A percentile compares a stretch with the other conserved stretches of the same genome.
Evolutionary conservation across 2,797 vertebrate species (phyloP).

Genomic region (Pseudotriccus pelzelni): DNA sequence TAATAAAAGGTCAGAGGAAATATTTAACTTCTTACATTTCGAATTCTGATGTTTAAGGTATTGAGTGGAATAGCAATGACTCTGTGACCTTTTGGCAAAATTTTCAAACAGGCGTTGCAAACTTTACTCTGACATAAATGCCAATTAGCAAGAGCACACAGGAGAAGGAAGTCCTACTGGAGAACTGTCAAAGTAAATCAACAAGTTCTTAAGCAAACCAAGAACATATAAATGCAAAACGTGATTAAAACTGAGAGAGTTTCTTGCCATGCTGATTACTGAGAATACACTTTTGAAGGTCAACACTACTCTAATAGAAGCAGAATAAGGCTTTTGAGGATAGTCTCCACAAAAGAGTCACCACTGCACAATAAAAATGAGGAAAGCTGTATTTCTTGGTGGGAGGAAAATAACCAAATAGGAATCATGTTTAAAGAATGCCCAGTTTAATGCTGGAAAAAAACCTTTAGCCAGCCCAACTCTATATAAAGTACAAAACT

Average conservation of each 20-base stretch:
- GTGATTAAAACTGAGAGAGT: not conserved
- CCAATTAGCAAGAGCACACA: not conserved
- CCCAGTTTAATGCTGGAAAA: not conserved
- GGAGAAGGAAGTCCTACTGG: not conserved
- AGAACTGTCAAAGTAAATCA: not conserved
- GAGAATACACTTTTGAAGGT: not conserved
- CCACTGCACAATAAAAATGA: not conserved
- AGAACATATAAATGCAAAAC: not conserved
- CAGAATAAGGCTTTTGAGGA: not conserved
- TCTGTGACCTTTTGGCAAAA: slow-evolving; percentile 7
- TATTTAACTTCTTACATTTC: not conserved
- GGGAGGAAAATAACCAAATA: not conserved
- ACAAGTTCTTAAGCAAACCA: not conserved
- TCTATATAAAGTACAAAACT: not conserved
- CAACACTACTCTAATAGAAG: not conserved
- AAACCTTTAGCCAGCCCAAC: not conserved
- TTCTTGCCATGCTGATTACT: not conserved
- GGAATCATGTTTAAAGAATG: not conserved
- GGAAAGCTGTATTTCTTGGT: not conserved
- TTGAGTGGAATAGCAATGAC: not conserved
- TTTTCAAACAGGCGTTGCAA: not conserved
- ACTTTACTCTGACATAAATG: not conserved
- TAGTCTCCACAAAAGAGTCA: not conserved
- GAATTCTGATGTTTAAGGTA: not conserved
- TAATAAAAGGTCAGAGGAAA: not conserved